These are phyloP conservation scores for Thunnus maccoyii DNA, from an alignment of 2,113 vertebrate genomes.

Conservation along the genomic window DNA sequence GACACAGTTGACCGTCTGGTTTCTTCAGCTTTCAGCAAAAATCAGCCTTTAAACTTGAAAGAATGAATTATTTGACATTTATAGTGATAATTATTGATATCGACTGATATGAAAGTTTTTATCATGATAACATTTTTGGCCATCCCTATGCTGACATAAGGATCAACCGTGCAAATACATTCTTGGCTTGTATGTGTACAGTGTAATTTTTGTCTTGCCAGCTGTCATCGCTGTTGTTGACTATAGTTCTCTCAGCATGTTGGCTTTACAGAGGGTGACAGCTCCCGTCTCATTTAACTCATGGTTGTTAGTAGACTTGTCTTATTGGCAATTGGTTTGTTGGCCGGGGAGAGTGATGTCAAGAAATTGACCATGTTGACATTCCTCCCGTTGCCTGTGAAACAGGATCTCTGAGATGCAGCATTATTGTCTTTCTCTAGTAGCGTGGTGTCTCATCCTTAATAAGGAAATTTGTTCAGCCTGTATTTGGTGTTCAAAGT, in stretches of 20 bases:
- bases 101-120: background rate
- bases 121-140: background rate
- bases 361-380: slow-evolving; percentile 49
- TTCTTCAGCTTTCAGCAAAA: too few relatives aligned
- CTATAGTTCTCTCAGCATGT: slow-evolving; percentile 41
- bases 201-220: slow-evolving; percentile 43
- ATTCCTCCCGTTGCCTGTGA: slow-evolving; percentile 38
- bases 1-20: too few relatives aligned
- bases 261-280: slow-evolving; percentile 39
- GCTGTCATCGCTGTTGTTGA: slow-evolving; percentile 60
- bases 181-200: slow-evolving; percentile 29
- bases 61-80: too few relatives aligned
- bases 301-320: slow-evolving; percentile 27
- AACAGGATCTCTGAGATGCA: slow-evolving; percentile 27
- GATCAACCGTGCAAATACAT: slow-evolving; percentile 20
- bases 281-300: slow-evolving; percentile 45
- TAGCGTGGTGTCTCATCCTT: slow-evolving; percentile 7
- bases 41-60: too few relatives aligned
- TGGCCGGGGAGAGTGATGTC: slow-evolving; percentile 46
- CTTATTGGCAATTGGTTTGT: slow-evolving; percentile 53
- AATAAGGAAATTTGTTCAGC: background rate
- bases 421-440: background rate
- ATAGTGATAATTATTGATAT: too few relatives aligned
- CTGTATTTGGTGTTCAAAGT: slow-evolving; percentile 15
- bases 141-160: slow-evolving; percentile 29